A percentile compares a stretch with the other conserved stretches of the same genome.
These are phyloP conservation scores for Enhydra lutris DNA, from an alignment of 2,113 vertebrate species.

Conservation along the genomic window DNA sequence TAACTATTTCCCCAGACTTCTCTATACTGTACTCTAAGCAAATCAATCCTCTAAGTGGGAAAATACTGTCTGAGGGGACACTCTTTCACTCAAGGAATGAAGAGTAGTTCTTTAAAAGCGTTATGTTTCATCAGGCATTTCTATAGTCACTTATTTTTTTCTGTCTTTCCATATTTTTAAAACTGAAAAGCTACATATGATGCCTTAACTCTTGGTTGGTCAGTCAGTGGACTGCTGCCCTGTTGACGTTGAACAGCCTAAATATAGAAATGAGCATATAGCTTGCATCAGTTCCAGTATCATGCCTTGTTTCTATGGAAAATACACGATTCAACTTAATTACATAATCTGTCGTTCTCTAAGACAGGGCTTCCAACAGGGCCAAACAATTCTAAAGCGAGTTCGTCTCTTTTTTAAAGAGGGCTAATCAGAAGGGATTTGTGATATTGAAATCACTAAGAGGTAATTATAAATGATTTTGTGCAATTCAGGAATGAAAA, in stretches of 20 bases:
- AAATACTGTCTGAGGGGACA: conserved; percentile 6
- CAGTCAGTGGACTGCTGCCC: not conserved
- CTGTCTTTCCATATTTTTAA: conserved; percentile 44
- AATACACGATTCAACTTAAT: conserved; percentile 69
- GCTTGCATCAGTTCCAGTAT: conserved; percentile 53
- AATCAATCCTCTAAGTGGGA: conserved; percentile 2
- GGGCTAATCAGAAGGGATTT: conserved; percentile 76
- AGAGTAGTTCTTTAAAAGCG: conserved; percentile 20
- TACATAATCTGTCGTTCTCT: conserved; percentile 59
- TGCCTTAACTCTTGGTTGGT: not conserved
- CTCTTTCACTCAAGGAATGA: conserved; percentile 26
- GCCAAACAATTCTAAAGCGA: conserved; percentile 59
- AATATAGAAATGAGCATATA: conserved; percentile 57
- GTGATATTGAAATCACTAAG: conserved; percentile 73
- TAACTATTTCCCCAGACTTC: conserved; percentile 67
- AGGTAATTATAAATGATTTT: conserved; percentile 73
- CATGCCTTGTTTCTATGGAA: conserved; percentile 69
- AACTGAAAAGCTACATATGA: not conserved
- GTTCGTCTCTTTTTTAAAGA: conserved; percentile 53
- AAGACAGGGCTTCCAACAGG: conserved; percentile 71
- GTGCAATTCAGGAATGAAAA: conserved; percentile 66
- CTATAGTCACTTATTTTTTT: not conserved
- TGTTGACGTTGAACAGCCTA: not conserved
- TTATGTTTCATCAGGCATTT: conserved; percentile 16
- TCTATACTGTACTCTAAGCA: not conserved